A percentile compares a stretch with the other conserved stretches of the same genome.
These are phyloP conservation scores for Motacilla alba DNA, from an alignment of 2,113 vertebrate species.

Conservation along the genomic window DNA sequence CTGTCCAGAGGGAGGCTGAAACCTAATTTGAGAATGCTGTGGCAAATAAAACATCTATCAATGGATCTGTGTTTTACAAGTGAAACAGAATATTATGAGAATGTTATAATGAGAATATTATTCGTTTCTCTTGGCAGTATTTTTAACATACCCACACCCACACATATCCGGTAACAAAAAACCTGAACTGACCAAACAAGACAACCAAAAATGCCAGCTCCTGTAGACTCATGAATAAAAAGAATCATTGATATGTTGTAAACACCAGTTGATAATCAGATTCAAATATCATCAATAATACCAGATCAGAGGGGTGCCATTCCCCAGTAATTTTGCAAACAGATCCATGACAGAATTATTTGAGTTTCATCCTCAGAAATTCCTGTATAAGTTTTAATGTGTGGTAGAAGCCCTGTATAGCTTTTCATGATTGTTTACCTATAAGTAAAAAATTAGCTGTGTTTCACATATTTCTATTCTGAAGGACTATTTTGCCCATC, in stretches of 20 bases:
- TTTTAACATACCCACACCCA: not conserved
- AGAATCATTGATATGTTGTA: not conserved
- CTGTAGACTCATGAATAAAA: not conserved
- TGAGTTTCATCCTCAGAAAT: not conserved
- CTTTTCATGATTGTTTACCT: not conserved
- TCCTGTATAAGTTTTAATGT: not conserved
- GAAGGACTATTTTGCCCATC: not conserved
- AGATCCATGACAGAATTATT: not conserved
- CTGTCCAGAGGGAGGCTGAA: not conserved
- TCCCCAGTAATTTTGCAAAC: not conserved
- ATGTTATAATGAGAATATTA: not conserved
- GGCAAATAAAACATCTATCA: not conserved
- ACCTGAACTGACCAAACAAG: not conserved
- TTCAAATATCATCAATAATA: not conserved
- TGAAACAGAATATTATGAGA: not conserved
- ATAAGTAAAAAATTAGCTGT: not conserved
- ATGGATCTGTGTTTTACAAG: not conserved
- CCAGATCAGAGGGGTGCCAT: not conserved
- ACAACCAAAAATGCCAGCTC: fast-evolving
- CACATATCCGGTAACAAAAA: not conserved
- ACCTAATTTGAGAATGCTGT: not conserved
- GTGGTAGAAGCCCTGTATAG: not conserved
- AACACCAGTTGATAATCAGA: not conserved
- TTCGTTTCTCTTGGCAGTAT: not conserved
- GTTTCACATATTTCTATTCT: not conserved